Base-by-base conservation (phyloP, 1,140 invertebrate species). In the Pantala flavescens region DNA sequence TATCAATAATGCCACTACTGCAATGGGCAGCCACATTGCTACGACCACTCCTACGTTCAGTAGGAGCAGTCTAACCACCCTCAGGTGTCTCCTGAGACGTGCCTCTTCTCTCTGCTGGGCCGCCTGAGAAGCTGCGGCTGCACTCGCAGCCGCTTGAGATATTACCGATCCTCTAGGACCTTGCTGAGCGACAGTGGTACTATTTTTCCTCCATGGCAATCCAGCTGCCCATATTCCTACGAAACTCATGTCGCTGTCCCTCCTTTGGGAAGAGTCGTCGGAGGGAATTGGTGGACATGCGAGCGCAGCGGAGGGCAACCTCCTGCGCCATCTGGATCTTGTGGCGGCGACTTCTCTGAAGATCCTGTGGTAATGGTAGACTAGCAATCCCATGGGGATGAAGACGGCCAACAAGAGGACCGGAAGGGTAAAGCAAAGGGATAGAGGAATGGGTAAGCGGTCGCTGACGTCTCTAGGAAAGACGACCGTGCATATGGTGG, bases 11-110 rank as follows among this genome's bases (percentile, higher is more conserved):
- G 87, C 85, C 1, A 87, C 79, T 0, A 86, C 77, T 0, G 85
- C 86, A 73, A 88, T 88, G 7, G 87, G 87, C 21, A 87, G 77
- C 87, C 87, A 88, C 87, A 88, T 88, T 7, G 85, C 77, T 7
- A 88, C 80, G 0, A 88, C 86, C 0, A 86, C 84, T 2, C 86
- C 77, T 0, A 88, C 86, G 78, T 88, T 88, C 24, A 87, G 78
- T n/a, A 87, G 80, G 5, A 88, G 79, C 21, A 87, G 82, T 23
- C 86, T 78, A 0, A 88, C 85, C 0, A 86, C 86, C 70, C 85
- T 81, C n/a, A 87, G 79, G 78, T 88, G 87, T 74, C 86, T 87
- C 74, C 84, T 82, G 19, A 88, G 77, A 43, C 86, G 80, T 36
- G 84, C 78, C 78, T 86, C 85, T 75, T 86, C 86, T 76, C 86